A percentile compares a stretch with the other conserved stretches of the same genome.
phyloP scores from a whole-genome alignment of 2,113 vertebrate species.

The Gorilla gorilla region DNA sequence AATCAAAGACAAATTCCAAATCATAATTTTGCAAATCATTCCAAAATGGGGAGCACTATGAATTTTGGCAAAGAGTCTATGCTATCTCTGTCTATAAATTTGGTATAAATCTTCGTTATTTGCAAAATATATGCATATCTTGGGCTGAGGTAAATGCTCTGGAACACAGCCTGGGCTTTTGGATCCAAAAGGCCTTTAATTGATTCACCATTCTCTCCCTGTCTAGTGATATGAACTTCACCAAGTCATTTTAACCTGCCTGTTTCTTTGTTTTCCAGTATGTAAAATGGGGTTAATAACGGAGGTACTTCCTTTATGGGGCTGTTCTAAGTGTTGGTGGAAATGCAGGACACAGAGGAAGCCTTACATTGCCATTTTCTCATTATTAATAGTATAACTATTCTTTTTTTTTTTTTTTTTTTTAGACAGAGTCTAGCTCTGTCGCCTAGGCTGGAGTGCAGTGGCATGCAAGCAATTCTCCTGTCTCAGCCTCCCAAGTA shows the following conservation, averaged over 20 bases:
- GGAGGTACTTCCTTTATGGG: neutral
- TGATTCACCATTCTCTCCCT: neutral
- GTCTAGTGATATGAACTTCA: neutral
- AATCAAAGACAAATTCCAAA: conserved; percentile 66
- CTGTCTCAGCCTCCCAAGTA: no score
- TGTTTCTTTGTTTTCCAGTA: neutral
- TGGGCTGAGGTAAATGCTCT: neutral
- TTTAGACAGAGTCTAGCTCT: no score
- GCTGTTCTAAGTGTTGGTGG: neutral
- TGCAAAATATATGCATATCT: neutral
- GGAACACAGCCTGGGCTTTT: neutral
- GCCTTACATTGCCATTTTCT: neutral
- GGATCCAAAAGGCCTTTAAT: neutral
- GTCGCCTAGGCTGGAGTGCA: no score
- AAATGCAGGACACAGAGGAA: neutral
- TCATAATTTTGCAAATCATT: conserved; percentile 47
- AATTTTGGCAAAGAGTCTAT: neutral
- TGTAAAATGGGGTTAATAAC: neutral
- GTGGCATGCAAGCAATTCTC: no score
- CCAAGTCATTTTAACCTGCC: neutral
- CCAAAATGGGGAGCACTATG: neutral
- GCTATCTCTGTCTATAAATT: neutral
- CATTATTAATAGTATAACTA: neutral
- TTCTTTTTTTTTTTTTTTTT: no score
- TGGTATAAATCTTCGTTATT: neutral